Evolutionary conservation across 2,113 vertebrate species (phyloP).

Genomic region (Macheiramphus alcinus): DNA sequence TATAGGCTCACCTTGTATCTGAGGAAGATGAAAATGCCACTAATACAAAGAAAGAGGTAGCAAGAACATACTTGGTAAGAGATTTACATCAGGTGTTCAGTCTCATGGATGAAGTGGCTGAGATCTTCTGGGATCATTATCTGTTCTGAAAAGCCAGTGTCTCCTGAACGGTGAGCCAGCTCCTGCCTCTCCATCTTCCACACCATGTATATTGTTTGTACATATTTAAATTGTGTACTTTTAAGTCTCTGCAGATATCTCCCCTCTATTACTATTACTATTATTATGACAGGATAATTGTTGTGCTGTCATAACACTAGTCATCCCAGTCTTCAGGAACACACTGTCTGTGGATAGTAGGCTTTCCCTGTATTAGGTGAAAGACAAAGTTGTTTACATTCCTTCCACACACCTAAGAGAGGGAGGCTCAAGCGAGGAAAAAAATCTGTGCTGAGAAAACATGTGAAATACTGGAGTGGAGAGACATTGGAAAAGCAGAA

Average conservation of each 20-base stretch:
- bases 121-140: not conserved
- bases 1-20: not conserved
- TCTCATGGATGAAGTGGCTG: not conserved
- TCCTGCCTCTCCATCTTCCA: not conserved
- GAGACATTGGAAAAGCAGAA: not conserved
- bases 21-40: not conserved
- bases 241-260: not conserved
- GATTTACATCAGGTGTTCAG: not conserved
- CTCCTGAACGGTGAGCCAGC: not conserved
- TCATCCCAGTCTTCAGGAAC: not conserved
- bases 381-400: not conserved
- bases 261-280: not conserved
- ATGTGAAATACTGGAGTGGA: not conserved
- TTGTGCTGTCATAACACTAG: not conserved
- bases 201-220: not conserved
- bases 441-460: not conserved
- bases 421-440: not conserved
- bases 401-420: not conserved
- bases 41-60: not conserved
- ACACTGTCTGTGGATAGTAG: not conserved
- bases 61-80: not conserved
- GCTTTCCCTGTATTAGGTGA: not conserved
- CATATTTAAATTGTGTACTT: not conserved
- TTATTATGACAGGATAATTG: not conserved
- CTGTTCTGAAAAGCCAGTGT: not conserved